A percentile compares a stretch with the other conserved stretches of the same genome.
phyloP scores from a whole-genome alignment of 2,797 vertebrate species.

The Betta splendens region DNA sequence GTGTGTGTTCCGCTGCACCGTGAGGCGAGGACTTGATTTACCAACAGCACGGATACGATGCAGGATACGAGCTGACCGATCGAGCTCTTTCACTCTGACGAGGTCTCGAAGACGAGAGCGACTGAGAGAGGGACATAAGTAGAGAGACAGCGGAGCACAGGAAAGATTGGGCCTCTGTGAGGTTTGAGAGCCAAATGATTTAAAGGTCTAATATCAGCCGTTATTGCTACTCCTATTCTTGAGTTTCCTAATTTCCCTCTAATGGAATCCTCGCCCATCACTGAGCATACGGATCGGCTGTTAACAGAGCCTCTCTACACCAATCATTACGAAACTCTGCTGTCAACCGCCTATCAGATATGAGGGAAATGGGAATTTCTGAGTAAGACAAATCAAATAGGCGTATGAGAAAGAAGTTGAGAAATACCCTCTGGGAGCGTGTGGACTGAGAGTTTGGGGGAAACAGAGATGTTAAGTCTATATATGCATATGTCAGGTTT shows the following conservation, averaged over 20 bases:
- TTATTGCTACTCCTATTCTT: constrained; percentile 74
- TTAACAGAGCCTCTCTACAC: constrained; percentile 64
- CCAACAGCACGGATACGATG: constrained; percentile 45
- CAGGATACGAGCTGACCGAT: constrained; percentile 54
- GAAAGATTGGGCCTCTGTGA: constrained; percentile 44
- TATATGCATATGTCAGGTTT: no score
- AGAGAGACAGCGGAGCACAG: constrained; percentile 28
- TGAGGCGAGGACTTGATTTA: constrained; percentile 58
- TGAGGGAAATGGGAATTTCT: constrained; percentile 49
- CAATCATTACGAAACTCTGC: constrained; percentile 58
- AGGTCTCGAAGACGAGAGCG: constrained; percentile 42
- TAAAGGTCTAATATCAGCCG: constrained; percentile 75
- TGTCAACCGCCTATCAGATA: constrained; percentile 58
- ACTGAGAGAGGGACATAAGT: constrained; percentile 25
- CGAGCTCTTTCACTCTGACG: constrained; percentile 50
- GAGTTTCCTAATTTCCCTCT: constrained; percentile 71
- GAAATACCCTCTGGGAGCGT: constrained; percentile 13
- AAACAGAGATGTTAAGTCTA: constrained; percentile 7
- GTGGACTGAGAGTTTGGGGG: constrained; percentile 5
- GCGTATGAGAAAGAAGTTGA: constrained; percentile 38
- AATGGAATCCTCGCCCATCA: constrained; percentile 77
- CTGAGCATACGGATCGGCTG: constrained; percentile 68
- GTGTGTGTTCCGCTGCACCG: constrained; percentile 49
- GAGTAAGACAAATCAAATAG: constrained; percentile 52
- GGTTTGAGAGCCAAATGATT: constrained; percentile 69